Conservation (phyloP, 2,113 vertebrate genomes). For the Odontophorus gujanensis region DNA sequence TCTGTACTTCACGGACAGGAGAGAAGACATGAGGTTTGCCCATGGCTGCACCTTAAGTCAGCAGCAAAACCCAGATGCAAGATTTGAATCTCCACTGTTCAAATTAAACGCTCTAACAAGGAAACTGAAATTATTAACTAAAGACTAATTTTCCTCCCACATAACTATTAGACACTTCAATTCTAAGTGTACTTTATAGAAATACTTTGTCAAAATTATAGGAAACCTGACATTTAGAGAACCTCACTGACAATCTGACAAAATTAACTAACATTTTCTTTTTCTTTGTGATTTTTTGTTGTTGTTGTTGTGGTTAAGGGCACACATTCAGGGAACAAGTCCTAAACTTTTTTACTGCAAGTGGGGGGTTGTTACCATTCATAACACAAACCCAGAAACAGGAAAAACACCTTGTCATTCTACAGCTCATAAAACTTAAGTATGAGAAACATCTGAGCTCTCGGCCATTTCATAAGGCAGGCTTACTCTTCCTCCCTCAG, state of each 20-base stretch:
- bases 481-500: not conserved
- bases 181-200: not conserved
- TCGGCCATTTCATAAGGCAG: not conserved
- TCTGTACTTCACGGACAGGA: not conserved
- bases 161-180: not conserved
- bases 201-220: not conserved
- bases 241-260: not conserved
- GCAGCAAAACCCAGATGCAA: not conserved
- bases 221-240: not conserved
- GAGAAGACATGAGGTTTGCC: not conserved
- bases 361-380: not conserved
- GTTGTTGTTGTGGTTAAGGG: not conserved
- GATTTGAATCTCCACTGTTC: not conserved
- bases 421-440: not conserved
- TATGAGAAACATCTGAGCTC: conserved; percentile 34
- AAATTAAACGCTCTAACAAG: not conserved
- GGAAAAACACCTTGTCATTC: not conserved
- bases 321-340: fast-evolving
- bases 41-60: not conserved
- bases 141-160: not conserved
- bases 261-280: not conserved
- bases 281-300: not conserved
- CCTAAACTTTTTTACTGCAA: not conserved
- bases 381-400: not conserved
- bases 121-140: not conserved